Percentiles rank a stretch among this genome's conserved stretches.
Evolutionary conservation across 2,797 vertebrate species (phyloP).

Genomic region (Lutjanus campechanus): DNA sequence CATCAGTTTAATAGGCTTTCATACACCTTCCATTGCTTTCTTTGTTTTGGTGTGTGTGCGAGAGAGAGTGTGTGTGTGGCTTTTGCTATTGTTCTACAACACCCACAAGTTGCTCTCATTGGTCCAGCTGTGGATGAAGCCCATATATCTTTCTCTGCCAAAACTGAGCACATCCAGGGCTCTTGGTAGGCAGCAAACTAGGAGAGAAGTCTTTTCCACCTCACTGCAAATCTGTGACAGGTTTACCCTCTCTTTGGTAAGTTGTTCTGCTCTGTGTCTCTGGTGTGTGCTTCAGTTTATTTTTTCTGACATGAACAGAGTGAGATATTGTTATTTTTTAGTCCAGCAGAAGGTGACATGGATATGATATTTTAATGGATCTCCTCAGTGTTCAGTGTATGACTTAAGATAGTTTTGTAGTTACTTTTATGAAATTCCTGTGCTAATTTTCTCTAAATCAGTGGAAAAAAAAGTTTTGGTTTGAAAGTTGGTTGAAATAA

Average conservation of each 20-base stretch:
- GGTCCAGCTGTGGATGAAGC: slow-evolving; percentile 57
- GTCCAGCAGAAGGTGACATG: not conserved
- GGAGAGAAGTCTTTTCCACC: slow-evolving; percentile 41
- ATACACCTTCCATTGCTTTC: slow-evolving; percentile 11
- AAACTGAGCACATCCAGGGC: slow-evolving; percentile 42
- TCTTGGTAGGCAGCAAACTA: slow-evolving; percentile 46
- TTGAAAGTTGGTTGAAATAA: slow-evolving; percentile 8
- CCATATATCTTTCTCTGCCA: slow-evolving; percentile 53
- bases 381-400: slow-evolving; percentile 8
- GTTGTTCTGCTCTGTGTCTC: slow-evolving; percentile 43
- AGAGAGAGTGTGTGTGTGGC: slow-evolving; percentile 46
- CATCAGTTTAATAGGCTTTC: slow-evolving; percentile 45
- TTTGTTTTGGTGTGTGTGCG: slow-evolving; percentile 20
- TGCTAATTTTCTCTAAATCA: slow-evolving; percentile 34
- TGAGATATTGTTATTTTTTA: not conserved
- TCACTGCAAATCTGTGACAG: slow-evolving; percentile 47
- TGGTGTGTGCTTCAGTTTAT: slow-evolving; percentile 13
- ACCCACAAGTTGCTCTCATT: slow-evolving; percentile 62
- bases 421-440: slow-evolving; percentile 16
- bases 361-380: not conserved
- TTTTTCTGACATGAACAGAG: not conserved
- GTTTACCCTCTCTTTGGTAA: slow-evolving; percentile 58
- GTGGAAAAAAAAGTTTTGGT: slow-evolving; percentile 24
- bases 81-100: slow-evolving; percentile 62
- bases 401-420: slow-evolving; percentile 10